Conservation (phyloP, 2,888 invertebrate genomes). For the Cantharis nigra region DNA sequence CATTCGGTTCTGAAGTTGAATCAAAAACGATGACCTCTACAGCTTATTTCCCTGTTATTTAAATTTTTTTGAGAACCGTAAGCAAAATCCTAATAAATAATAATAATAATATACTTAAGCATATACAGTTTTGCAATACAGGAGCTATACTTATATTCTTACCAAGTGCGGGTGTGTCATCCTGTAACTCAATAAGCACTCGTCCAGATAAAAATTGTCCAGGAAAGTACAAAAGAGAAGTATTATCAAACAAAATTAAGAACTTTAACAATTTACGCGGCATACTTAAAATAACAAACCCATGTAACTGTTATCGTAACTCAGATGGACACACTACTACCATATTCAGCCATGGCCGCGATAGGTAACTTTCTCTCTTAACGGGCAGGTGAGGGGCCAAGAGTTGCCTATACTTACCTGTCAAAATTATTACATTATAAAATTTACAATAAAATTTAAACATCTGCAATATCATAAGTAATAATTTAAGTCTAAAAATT, state of each 20-base stretch:
- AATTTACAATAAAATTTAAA: neutral
- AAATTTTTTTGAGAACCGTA: neutral
- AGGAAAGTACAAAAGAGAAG: constrained; percentile 89
- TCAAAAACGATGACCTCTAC: neutral
- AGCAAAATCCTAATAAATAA: neutral
- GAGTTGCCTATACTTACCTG: neutral
- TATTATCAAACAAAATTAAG: constrained; percentile 91
- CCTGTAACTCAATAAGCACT: constrained; percentile 89
- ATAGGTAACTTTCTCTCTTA: constrained; percentile 41
- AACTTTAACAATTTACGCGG: constrained; percentile 90
- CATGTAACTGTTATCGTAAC: constrained; percentile 17
- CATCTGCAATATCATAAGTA: neutral
- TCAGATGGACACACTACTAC: constrained; percentile 26
- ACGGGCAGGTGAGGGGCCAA: constrained; percentile 23
- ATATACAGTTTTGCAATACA: neutral
- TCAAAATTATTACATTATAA: neutral
- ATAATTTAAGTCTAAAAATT: neutral
- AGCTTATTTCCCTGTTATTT: neutral
- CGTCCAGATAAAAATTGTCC: constrained; percentile 91
- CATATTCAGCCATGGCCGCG: constrained; percentile 35
- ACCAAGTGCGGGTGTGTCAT: constrained; percentile 90
- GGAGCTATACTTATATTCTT: constrained; percentile 51
- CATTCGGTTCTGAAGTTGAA: neutral
- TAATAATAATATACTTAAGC: neutral
- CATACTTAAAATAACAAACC: constrained; percentile 59